Conservation (phyloP, 2,888 invertebrate species). For the Drosophila engyochracea region DNA sequence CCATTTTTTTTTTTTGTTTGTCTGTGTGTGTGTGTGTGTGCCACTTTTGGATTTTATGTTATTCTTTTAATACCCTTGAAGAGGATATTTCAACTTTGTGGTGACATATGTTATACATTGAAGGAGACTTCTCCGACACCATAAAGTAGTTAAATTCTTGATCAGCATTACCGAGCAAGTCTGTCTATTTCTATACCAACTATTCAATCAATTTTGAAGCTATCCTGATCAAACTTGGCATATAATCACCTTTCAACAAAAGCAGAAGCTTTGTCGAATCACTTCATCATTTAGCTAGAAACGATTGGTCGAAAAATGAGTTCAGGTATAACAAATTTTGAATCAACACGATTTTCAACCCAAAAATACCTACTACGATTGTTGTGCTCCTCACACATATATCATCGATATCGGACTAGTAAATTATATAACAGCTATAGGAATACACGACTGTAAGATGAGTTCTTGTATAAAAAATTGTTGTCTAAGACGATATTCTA, state of each 20-base stretch:
- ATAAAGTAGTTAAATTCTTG: background rate
- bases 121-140: too few relatives aligned
- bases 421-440: too few relatives aligned
- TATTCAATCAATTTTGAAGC: background rate
- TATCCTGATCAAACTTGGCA: background rate
- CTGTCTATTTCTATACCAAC: background rate
- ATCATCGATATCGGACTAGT: background rate
- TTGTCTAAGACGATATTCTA: background rate
- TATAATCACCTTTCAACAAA: too few relatives aligned
- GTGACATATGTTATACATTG: background rate
- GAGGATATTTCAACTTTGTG: background rate
- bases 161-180: background rate
- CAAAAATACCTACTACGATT: background rate
- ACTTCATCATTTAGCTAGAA: background rate
- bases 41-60: slow-evolving; percentile 16
- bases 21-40: slow-evolving; percentile 26
- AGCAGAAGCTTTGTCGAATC: too few relatives aligned
- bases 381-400: background rate
- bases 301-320: background rate
- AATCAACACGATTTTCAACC: background rate
- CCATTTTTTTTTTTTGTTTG: background rate
- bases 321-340: background rate
- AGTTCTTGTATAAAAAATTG: background rate
- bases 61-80: background rate
- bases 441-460: background rate